phyloP scores from a whole-genome alignment of 2,113 vertebrate species.

The Oriolus oriolus region DNA sequence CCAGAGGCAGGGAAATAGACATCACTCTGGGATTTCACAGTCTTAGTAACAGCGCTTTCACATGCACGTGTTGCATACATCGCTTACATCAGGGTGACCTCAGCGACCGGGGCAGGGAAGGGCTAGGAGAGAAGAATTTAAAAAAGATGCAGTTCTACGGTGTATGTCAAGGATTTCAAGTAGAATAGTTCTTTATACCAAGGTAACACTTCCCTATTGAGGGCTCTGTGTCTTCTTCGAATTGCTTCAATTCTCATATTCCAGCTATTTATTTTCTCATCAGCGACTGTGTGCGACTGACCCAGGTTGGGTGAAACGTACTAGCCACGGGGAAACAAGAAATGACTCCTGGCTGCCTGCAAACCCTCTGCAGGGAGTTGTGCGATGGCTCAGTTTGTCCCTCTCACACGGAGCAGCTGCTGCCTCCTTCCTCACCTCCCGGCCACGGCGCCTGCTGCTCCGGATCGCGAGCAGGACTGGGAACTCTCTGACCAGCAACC shows the following conservation, averaged over 20 bases:
- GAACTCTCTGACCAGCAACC: background rate
- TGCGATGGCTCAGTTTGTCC: fast-evolving
- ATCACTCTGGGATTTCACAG: background rate
- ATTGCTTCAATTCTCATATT: background rate
- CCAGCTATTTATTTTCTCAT: background rate
- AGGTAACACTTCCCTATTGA: background rate
- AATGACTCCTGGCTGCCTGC: background rate
- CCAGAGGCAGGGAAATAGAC: background rate
- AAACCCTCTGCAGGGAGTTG: fast-evolving
- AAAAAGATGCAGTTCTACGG: background rate
- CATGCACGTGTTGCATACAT: background rate
- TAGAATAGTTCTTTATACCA: background rate
- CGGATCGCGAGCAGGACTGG: fast-evolving
- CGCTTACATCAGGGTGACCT: background rate
- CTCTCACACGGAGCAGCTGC: fast-evolving
- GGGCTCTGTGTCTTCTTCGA: background rate
- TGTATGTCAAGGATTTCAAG: background rate
- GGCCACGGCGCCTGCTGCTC: fast-evolving
- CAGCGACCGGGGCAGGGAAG: background rate
- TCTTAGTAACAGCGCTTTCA: background rate
- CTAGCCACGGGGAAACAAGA: background rate
- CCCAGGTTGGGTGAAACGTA: background rate
- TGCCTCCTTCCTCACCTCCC: fast-evolving
- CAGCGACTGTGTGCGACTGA: fast-evolving
- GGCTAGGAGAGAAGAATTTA: background rate